Base-by-base conservation (phyloP, 2,113 vertebrate species). In the Otocyon megalotis region DNA sequence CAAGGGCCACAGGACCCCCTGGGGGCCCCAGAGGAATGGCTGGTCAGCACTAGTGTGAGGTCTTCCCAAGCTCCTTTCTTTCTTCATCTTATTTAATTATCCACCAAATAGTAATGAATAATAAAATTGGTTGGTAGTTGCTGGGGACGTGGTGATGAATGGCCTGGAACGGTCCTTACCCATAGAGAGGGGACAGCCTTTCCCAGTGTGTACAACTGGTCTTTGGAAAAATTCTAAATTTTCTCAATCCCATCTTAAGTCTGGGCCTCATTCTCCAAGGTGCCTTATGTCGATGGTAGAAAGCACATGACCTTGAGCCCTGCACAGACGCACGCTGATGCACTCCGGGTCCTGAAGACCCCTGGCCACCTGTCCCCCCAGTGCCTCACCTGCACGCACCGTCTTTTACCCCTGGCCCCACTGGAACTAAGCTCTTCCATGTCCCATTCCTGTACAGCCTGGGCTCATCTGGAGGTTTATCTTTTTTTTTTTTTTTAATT, bases 311-410 rank as follows among this genome's bases (percentile, higher is more conserved):
- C 58, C 85, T 35, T 1, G 19, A 35, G 53, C 11, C 53, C 20
- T 1, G 4, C 35, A 9, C 20, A 13, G 65, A 37, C 28, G 35
- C 48, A 2, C 0, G 2, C 16, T 8, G 48, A 48, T 81, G 53
- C 26, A 37, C 4, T 3, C 58, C 0, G 16, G n/a, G 32, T 22
- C 35, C 84, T n/a, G 30, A 28, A 92, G 30, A 43, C 1, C 20
- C 8, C 12, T 0, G 12, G 16, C 37, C 2, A 0, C 16, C 69
- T 48, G 24, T 8, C 30, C 58, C 62, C 2, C 2, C 1, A 2
- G 5, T 1, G 19, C 20, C 72, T 80, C 5, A 5, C 26, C 63
- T 13, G 14, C 15, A 17, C 2, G 26, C 11, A 8, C 1, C 48
- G 28, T 50, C 28, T 56, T 20, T 28, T 1, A 88, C n/a, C 17